Base-by-base conservation (phyloP, 2,113 vertebrate genomes). In the Hippocampus abdominalis region DNA sequence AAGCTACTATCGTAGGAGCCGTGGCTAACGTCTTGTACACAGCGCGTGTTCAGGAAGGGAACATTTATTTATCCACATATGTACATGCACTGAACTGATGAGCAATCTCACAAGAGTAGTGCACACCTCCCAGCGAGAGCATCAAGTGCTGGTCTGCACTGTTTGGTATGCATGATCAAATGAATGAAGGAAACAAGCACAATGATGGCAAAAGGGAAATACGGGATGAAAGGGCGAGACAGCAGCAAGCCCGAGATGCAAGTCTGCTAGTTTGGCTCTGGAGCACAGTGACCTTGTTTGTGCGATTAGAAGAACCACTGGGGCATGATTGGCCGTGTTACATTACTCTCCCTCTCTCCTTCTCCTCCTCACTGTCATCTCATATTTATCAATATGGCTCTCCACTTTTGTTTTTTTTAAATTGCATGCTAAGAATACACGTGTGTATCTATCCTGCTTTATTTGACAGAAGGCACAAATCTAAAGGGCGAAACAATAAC, bases 281-380 rank as follows among this genome's bases (percentile, higher is more conserved):
- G 68, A 23, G 80, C 87, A 86, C 85, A 87, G 75, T 89, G 89
- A 91, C 88, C 89, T 91, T 90, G 89, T 89, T 87, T 86, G 86
- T 79, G 85, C 88, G 89, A 91, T 91, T 89, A 89, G 87, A 84
- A 82, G 82, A 89, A 85, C 75, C 84, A 81, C 85, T 87, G 89
- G 88, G 82, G 86, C 81, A 72, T 86, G 82, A 89, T 83, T 83
- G 85, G 85, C 82, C 75, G 72, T 54, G 81, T 83, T 82, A 84
- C 80, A 86, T 88, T 81, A 81, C 78, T 82, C 73, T 73, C 75
- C 70, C 79, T 75, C 78, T 77, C 75, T 74, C 62, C 57, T 73
- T 62, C 59, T 77, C 63, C 79, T 81, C 75, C 74, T 85, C 72
- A 65, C 79, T 82, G 83, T 86, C 89, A 89, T 87, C 79, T 86